Base-by-base conservation (phyloP, 1,140 invertebrate genomes). In the Calliphora vicina region DNA sequence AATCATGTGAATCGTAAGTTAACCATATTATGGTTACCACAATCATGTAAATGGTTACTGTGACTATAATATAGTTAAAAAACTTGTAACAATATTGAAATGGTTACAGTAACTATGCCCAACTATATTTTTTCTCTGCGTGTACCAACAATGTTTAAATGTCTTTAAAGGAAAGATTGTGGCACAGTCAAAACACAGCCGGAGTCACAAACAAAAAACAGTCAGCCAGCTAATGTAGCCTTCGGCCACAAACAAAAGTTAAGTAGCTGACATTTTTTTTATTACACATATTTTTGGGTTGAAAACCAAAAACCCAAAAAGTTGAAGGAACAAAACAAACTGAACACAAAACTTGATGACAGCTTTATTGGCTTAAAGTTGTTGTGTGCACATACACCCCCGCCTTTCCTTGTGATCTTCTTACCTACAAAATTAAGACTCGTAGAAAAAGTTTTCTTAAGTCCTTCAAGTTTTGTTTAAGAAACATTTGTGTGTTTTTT, bases 221-320 rank as follows among this genome's bases (percentile, higher is more conserved):
- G n/a, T n/a, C n/a, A n/a, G n/a, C n/a, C n/a, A n/a, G n/a, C n/a
- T n/a, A n/a, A n/a, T n/a, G n/a, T n/a, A n/a, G n/a, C 29, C 29
- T 35, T 35, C 29, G 2, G 29, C 29, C 29, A 8, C 29, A 35
- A 35, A 35, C 29, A 23, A 67, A 67, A 67, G 13, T 67, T 67
- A 67, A 67, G 61, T 67, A 23, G 61, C 61, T 67, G n/a, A 67
- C 61, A 67, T 67, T 67, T 67, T 67, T 67, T 67, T 67, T 67
- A 67, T 67, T 67, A 67, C 50, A 35, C 29, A 35, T 35, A 35
- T 35, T 35, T 35, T 35, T 2, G 61, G 5, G 20, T 67, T 20
- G 5, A 23, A 8, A 23, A n/a, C 9, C 5, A 20, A 67, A 67
- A 8, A 67, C n/a, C 4, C 9, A 67, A 23, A 67, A 23, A 67